phyloP scores from a whole-genome alignment of 1,140 invertebrate species.

The Pseudomyrmex gracilis region DNA sequence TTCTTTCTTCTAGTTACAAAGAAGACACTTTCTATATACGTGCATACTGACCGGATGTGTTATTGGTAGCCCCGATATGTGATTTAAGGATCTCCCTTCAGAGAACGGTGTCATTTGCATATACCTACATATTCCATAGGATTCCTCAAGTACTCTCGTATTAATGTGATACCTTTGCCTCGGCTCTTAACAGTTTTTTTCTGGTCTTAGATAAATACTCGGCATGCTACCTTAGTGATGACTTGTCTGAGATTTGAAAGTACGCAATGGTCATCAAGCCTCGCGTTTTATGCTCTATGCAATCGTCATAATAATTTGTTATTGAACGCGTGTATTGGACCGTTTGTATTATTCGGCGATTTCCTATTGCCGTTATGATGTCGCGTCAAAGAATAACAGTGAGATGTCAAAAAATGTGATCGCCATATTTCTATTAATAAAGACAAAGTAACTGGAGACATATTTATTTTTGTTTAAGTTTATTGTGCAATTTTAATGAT shows the following conservation, averaged over 20 bases:
- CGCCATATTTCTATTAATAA: neutral
- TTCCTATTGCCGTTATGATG: neutral
- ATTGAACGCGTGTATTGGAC: slow-evolving; percentile 27
- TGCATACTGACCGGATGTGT: slow-evolving; percentile 58
- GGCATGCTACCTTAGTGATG: slow-evolving; percentile 59
- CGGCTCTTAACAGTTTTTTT: slow-evolving; percentile 74
- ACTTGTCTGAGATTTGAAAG: slow-evolving; percentile 58
- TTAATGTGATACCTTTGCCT: slow-evolving; percentile 73
- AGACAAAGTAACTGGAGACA: too few relatives aligned
- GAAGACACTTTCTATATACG: slow-evolving; percentile 48
- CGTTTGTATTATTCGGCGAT: slow-evolving; percentile 53
- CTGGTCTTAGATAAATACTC: slow-evolving; percentile 74
- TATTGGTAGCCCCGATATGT: slow-evolving; percentile 73
- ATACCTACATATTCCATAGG: slow-evolving; percentile 74
- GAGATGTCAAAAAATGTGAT: slow-evolving; percentile 5
- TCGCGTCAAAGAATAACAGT: slow-evolving; percentile 29
- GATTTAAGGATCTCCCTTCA: slow-evolving; percentile 70
- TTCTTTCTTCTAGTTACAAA: slow-evolving; percentile 42
- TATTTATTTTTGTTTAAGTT: too few relatives aligned
- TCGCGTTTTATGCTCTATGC: neutral
- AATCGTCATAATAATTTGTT: slow-evolving; percentile 35
- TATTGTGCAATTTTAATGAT: too few relatives aligned
- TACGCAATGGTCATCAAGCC: slow-evolving; percentile 33
- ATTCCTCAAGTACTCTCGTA: slow-evolving; percentile 71
- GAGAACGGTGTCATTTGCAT: slow-evolving; percentile 73